phyloP scores from a whole-genome alignment of 2,113 vertebrate species.

The Triplophysa siluroides region DNA sequence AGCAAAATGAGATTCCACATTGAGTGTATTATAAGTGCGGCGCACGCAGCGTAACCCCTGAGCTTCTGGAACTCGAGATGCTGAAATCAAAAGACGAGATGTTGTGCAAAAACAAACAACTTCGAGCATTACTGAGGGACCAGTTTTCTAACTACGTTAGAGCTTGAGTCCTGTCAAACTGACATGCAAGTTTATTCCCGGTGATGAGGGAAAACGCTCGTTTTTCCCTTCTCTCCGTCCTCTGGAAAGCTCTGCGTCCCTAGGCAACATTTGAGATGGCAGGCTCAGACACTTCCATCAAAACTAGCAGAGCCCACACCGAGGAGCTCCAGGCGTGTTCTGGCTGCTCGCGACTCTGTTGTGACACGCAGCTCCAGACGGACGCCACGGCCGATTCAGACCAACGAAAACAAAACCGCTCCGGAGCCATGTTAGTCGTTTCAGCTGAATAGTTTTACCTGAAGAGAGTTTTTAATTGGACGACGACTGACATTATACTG shows the following conservation, averaged over 20 bases:
- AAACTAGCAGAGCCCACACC: slow-evolving; percentile 1
- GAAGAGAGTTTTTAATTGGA: slow-evolving; percentile 13
- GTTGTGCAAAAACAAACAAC: slow-evolving; percentile 23
- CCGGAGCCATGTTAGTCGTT: slow-evolving; percentile 9
- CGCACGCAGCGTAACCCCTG: neutral
- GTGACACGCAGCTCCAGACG: slow-evolving; percentile 35
- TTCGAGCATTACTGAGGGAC: slow-evolving; percentile 41
- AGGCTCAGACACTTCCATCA: slow-evolving; percentile 27
- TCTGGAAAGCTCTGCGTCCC: slow-evolving; percentile 20
- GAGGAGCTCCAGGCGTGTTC: slow-evolving; percentile 22
- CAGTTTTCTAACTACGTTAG: slow-evolving; percentile 18
- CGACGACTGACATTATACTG: slow-evolving; percentile 29
- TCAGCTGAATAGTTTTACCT: slow-evolving; percentile 6
- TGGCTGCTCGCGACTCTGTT: slow-evolving; percentile 3
- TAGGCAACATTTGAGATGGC: slow-evolving; percentile 16
- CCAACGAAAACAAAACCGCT: neutral
- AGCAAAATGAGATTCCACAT: neutral
- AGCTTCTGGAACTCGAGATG: neutral
- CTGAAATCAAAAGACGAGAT: slow-evolving; percentile 19
- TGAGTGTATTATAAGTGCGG: neutral
- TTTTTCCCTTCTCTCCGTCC: neutral
- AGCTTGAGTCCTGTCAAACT: slow-evolving; percentile 22
- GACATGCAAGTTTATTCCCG: slow-evolving; percentile 38
- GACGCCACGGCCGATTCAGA: neutral
- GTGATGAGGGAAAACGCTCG: slow-evolving; percentile 38